These are phyloP conservation scores for Epistrophe eligans DNA, from an alignment of 2,888 invertebrate species.

Conservation along the genomic window DNA sequence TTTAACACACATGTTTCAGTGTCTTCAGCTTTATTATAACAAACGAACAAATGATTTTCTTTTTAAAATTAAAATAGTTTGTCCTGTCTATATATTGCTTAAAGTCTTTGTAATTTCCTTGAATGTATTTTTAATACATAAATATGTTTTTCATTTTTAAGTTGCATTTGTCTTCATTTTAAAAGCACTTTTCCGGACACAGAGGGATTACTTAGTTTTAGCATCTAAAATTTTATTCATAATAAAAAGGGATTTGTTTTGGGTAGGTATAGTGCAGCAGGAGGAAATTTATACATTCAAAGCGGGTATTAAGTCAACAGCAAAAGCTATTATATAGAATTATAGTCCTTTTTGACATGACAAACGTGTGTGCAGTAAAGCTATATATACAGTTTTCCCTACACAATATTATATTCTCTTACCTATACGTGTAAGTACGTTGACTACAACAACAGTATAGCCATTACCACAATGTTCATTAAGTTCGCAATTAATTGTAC, in stretches of 20 bases:
- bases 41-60: too few relatives aligned
- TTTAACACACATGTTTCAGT: too few relatives aligned
- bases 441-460: too few relatives aligned
- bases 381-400: background rate
- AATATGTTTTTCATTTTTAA: slow-evolving; percentile 1
- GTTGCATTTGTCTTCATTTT: slow-evolving; percentile 20
- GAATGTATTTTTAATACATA: background rate
- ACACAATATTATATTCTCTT: too few relatives aligned
- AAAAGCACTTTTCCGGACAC: background rate
- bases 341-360: slow-evolving; percentile 42
- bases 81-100: background rate
- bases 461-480: slow-evolving; percentile 26
- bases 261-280: background rate
- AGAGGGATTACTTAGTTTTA: background rate
- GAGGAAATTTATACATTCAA: background rate
- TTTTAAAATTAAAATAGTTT: too few relatives aligned
- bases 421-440: too few relatives aligned
- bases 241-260: slow-evolving; percentile 7
- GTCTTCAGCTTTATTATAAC: too few relatives aligned
- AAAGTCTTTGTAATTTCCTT: background rate
- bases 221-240: slow-evolving; percentile 13
- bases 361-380: slow-evolving; percentile 14
- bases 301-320: slow-evolving; percentile 28
- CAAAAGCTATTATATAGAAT: slow-evolving; percentile 49
- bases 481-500: slow-evolving; percentile 34